A percentile compares a stretch with the other conserved stretches of the same genome.
phyloP scores from a whole-genome alignment of 2,797 vertebrate genomes.

The Sebastes iracundus region DNA sequence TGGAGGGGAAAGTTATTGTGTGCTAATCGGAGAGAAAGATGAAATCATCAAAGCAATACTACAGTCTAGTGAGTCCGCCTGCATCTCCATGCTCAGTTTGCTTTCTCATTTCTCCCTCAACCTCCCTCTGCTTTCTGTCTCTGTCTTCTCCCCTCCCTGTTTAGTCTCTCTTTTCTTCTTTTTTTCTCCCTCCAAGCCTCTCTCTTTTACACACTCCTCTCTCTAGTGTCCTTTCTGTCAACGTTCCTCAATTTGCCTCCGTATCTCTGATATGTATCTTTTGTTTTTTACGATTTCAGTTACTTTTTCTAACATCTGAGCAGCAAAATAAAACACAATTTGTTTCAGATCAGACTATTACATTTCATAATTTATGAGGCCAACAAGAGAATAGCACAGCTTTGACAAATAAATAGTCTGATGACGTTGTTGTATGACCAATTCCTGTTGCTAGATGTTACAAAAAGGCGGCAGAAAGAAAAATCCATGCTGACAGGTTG shows the following conservation, averaged over 20 bases:
- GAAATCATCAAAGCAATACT: constrained; percentile 60
- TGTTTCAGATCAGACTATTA: neutral
- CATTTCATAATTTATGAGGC: neutral
- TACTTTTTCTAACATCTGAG: neutral
- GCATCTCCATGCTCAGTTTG: constrained; percentile 31
- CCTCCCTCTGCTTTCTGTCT: neutral
- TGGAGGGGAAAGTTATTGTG: constrained; percentile 51
- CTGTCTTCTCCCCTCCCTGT: neutral
- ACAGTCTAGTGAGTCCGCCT: constrained; percentile 45
- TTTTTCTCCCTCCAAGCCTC: neutral
- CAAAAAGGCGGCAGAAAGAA: neutral
- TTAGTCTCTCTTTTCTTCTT: neutral
- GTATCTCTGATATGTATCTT: neutral
- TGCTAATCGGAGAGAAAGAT: constrained; percentile 65
- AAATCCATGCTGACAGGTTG: neutral
- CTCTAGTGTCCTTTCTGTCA: neutral
- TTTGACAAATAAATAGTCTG: neutral
- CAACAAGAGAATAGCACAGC: neutral
- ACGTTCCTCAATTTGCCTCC: neutral
- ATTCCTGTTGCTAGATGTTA: neutral
- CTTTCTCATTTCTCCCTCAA: constrained; percentile 33
- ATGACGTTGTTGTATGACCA: neutral
- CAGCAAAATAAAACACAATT: neutral
- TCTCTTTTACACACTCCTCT: neutral
- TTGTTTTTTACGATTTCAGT: neutral